Percentiles rank a stretch among this genome's conserved stretches.
Conservation (phyloP, 2,888 invertebrate genomes). For the Diplazon laetatorius region DNA sequence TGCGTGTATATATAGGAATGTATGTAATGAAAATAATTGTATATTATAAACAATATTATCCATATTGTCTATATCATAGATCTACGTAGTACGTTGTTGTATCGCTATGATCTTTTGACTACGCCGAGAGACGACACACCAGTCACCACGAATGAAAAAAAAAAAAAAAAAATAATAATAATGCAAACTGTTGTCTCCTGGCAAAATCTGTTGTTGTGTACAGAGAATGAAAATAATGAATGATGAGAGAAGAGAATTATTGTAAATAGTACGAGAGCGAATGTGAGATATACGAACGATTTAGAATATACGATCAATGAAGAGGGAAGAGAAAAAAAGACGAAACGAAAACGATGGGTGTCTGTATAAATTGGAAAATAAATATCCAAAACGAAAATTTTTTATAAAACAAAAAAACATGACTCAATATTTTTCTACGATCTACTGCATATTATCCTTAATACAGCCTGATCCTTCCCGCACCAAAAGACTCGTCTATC, state of each 20-base stretch:
- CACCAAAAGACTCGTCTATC: background rate
- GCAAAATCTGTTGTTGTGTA: constrained; percentile 54
- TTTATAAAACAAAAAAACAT: constrained; percentile 66
- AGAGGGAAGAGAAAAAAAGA: no score
- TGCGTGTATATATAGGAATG: constrained; percentile 38
- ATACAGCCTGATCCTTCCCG: background rate
- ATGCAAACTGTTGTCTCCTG: constrained; percentile 40
- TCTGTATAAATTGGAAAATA: constrained; percentile 71
- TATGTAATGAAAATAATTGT: constrained; percentile 46
- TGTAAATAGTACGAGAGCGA: constrained; percentile 56
- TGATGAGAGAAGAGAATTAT: constrained; percentile 53
- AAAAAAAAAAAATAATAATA: no score
- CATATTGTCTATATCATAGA: constrained; percentile 54
- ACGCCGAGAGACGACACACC: constrained; percentile 36
- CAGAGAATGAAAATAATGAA: constrained; percentile 19
- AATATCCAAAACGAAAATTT: constrained; percentile 71
- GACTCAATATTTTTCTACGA: background rate
- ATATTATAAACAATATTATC: constrained; percentile 54
- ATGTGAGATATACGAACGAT: constrained; percentile 48
- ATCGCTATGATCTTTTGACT: constrained; percentile 55
- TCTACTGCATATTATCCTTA: background rate
- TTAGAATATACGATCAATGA: constrained; percentile 25
- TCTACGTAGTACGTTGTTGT: constrained; percentile 51
- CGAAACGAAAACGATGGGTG: constrained; percentile 26
- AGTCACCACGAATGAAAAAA: constrained; percentile 43